Evolutionary conservation across 2,113 vertebrate species (phyloP).

Genomic region (Chloropsis cyanopogon): DNA sequence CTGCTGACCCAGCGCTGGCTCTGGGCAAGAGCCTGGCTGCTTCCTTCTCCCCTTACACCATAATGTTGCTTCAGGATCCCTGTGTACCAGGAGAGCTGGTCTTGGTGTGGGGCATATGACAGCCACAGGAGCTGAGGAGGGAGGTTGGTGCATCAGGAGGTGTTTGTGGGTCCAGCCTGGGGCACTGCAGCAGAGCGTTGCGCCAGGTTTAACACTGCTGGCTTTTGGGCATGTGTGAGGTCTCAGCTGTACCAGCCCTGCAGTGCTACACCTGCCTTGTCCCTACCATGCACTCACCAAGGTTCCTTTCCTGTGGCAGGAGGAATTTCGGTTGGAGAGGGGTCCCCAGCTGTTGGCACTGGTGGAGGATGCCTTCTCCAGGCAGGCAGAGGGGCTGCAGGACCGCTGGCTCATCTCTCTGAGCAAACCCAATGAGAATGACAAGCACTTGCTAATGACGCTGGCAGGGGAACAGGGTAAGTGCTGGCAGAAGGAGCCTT

Average conservation of each 20-base stretch:
- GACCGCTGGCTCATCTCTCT: constrained; percentile 89
- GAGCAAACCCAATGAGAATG: constrained; percentile 91
- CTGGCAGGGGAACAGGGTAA: constrained; percentile 87
- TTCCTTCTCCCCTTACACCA: not conserved
- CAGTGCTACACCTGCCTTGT: not conserved
- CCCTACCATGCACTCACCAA: not conserved
- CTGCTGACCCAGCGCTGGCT: not conserved
- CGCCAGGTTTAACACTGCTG: not conserved
- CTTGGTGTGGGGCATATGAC: not conserved
- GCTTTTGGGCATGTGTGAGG: not conserved
- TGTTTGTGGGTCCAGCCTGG: not conserved
- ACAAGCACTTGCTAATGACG: constrained; percentile 91
- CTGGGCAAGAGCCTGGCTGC: not conserved
- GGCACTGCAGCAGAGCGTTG: rapidly evolving
- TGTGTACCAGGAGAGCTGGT: not conserved
- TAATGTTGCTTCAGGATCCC: not conserved
- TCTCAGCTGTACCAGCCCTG: not conserved
- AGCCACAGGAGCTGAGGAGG: not conserved
- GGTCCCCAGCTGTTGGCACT: constrained; percentile 85
- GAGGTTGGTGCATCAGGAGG: not conserved
- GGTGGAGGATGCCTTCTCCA: constrained; percentile 84
- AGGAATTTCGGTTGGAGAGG: constrained; percentile 83
- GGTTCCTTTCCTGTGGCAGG: constrained; percentile 70
- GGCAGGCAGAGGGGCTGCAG: constrained; percentile 78
- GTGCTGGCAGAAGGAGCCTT: not conserved